Conservation (phyloP, 2,888 invertebrate genomes). For the Cremastinae sp. region DNA sequence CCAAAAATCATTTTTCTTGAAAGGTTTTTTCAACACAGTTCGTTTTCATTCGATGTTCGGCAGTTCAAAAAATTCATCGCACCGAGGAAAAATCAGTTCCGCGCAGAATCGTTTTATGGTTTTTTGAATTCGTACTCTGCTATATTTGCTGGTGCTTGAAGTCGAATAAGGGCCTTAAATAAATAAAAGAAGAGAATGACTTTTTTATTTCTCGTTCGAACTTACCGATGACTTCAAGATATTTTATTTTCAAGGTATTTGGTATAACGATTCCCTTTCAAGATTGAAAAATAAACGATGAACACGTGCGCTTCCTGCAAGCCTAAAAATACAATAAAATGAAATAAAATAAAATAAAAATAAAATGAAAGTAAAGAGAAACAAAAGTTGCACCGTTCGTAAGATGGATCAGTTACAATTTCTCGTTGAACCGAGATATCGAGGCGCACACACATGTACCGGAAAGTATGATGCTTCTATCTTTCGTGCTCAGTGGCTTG, state of each 20-base stretch:
- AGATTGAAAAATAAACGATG: constrained; percentile 30
- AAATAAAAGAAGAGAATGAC: constrained; percentile 21
- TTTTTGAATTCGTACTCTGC: constrained; percentile 10
- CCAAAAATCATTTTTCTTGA: no score
- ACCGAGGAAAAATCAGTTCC: constrained; percentile 37
- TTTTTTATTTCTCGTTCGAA: constrained; percentile 33
- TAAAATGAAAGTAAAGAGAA: constrained; percentile 25
- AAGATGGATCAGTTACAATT: constrained; percentile 36
- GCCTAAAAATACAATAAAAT: constrained; percentile 28
- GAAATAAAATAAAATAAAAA: no score
- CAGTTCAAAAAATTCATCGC: constrained; percentile 37
- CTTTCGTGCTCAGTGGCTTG: constrained; percentile 31
- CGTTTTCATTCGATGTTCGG: constrained; percentile 35
- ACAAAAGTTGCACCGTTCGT: constrained; percentile 20
- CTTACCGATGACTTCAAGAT: constrained; percentile 41
- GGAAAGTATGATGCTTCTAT: constrained; percentile 4
- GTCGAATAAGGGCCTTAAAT: constrained; percentile 19
- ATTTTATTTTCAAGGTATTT: constrained; percentile 47
- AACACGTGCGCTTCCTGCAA: constrained; percentile 26
- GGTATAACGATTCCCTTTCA: constrained; percentile 23
- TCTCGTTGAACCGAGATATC: constrained; percentile 42
- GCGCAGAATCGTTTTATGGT: constrained; percentile 24
- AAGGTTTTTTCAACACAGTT: no score
- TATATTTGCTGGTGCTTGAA: constrained; percentile 18
- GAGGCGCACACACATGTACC: constrained; percentile 13